A percentile compares a stretch with the other conserved stretches of the same genome.
Conservation (phyloP, 2,797 vertebrate species). For the Cyclura pinguis region DNA sequence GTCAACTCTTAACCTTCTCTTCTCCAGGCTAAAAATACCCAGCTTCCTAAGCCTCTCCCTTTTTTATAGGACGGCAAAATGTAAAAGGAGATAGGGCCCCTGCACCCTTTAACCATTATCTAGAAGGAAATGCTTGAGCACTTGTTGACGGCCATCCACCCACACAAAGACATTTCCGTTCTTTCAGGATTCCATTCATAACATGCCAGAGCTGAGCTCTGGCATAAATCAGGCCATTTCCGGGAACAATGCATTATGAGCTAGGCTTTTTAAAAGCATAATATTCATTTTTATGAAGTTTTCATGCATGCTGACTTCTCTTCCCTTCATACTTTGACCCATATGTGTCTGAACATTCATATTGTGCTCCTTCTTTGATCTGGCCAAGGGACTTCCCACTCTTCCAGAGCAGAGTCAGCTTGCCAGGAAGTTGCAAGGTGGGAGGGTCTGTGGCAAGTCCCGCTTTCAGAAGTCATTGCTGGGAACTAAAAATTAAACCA, state of each 20-base stretch:
- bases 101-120: no score
- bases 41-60: no score
- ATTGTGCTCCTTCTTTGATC: background rate
- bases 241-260: background rate
- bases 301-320: background rate
- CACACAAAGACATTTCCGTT: background rate
- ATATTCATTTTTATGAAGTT: background rate
- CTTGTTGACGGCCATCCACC: background rate
- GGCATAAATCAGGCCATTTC: background rate
- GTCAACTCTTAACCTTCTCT: no score
- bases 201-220: background rate
- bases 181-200: background rate
- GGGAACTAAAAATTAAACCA: no score
- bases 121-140: background rate
- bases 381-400: background rate
- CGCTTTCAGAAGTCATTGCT: background rate
- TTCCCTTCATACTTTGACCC: background rate
- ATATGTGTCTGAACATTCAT: background rate
- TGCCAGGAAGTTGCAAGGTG: background rate
- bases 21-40: no score
- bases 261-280: background rate
- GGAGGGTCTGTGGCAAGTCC: background rate
- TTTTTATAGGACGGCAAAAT: no score
- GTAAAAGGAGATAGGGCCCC: no score
- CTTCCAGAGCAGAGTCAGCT: background rate